phyloP scores from a whole-genome alignment of 2,113 vertebrate genomes.

The Sardina pilchardus region DNA sequence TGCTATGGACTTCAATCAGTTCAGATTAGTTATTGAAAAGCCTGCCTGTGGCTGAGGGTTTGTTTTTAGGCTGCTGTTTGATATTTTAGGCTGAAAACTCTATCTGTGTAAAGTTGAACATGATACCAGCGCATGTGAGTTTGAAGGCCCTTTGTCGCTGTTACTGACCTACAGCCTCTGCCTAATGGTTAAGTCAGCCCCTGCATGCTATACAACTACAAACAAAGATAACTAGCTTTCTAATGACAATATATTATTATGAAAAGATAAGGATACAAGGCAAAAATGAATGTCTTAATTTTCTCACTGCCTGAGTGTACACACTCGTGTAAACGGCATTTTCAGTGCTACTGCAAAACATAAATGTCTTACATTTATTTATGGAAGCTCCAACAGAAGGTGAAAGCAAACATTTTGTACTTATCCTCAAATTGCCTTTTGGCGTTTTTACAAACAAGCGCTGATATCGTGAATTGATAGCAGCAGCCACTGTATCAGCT shows the following conservation, averaged over 20 bases:
- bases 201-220: no score
- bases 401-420: neutral
- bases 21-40: neutral
- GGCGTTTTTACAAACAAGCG: neutral
- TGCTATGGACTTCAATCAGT: no score
- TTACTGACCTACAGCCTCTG: no score
- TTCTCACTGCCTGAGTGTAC: neutral
- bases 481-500: neutral
- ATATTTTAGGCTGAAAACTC: no score
- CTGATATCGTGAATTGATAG: neutral
- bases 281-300: neutral
- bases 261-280: neutral
- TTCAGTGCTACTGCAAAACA: neutral
- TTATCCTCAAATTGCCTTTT: neutral
- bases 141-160: no score
- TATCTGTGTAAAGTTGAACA: no score
- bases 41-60: neutral
- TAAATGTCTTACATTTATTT: neutral
- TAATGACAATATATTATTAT: no score
- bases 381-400: neutral
- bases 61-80: neutral
- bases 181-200: no score
- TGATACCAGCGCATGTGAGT: no score
- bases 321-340: neutral
- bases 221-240: no score